Base-by-base conservation (phyloP, 2,888 invertebrate genomes). In the Amphipoea oculea region DNA sequence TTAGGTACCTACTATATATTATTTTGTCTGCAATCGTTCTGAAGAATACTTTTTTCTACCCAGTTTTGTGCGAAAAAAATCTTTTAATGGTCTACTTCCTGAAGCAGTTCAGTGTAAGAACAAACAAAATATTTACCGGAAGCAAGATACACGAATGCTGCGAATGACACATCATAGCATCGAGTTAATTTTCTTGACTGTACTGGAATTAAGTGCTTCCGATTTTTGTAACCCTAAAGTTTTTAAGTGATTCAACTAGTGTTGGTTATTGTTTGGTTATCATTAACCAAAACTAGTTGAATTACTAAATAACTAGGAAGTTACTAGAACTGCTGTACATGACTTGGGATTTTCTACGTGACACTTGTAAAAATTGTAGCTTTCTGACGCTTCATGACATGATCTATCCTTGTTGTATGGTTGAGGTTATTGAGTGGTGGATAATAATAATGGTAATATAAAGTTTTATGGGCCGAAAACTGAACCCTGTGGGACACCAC, bases 71-170 rank as follows among this genome's bases (percentile, higher is more conserved):
- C 36, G 62, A 67, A 62, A 51, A 17, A 20, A 20, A 67, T 23
- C 0, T 54, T 57, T 62, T 80, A n/a, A 81, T 51, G 45, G 60
- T 77, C 51, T 45, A 77, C 51, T 62, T 77, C 66, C 70, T 48
- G 5, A 48, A 82, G 42, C 40, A 62, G 9, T 66, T 60, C 29
- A 60, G 51, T 66, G 36, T 45, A 45, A 45, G 57, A 83, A 70
- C 60, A 77, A 71, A 69, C 51, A 71, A 83, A 83, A 45, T 82
- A 76, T 76, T 76, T 48, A 82, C 76, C 66, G 83, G 78, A 83
- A 78, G 23, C 48, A 40, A 67, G 62, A 67, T 54, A 67, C 70
- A 71, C 17, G 78, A 72, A 71, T 83, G 84, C 79, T 57, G 54
- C 45, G 62, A 71, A 62, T 83, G 84, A 82, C 84, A 83, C 81